These are phyloP conservation scores for Tolmerus cingulatus DNA, from an alignment of 2,888 invertebrate genomes.

Conservation along the genomic window DNA sequence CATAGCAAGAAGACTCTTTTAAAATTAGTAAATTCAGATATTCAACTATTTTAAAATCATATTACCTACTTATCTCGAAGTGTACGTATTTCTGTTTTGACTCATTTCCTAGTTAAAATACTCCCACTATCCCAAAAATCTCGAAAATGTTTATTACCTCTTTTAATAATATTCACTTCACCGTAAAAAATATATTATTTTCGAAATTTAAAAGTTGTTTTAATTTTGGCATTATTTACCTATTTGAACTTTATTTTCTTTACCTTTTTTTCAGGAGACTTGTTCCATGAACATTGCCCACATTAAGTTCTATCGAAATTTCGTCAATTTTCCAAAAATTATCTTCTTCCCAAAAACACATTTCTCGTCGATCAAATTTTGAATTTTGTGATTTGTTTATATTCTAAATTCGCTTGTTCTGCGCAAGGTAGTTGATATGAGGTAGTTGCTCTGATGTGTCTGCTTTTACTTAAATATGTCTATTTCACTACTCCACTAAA, in stretches of 20 bases:
- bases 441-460: constrained; percentile 9
- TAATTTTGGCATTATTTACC: background rate
- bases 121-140: background rate
- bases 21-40: constrained; percentile 48
- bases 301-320: background rate
- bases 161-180: background rate
- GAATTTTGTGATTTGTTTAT: background rate
- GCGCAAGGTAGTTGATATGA: constrained; percentile 14
- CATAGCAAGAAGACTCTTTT: constrained; percentile 2
- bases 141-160: background rate
- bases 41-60: constrained; percentile 42
- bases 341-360: constrained; percentile 12
- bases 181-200: constrained; percentile 33
- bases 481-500: background rate
- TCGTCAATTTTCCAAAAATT: background rate
- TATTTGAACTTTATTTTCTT: constrained; percentile 23
- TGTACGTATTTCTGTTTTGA: constrained; percentile 31
- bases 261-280: background rate
- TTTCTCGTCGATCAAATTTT: background rate
- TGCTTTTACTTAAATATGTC: background rate
- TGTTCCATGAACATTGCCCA: background rate
- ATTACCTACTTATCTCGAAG: constrained; percentile 37
- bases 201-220: constrained; percentile 6
- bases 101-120: constrained; percentile 3
- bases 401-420: background rate